Evolutionary conservation across 1,140 invertebrate species (phyloP).

Genomic region (Ceratosolen fusciceps): DNA sequence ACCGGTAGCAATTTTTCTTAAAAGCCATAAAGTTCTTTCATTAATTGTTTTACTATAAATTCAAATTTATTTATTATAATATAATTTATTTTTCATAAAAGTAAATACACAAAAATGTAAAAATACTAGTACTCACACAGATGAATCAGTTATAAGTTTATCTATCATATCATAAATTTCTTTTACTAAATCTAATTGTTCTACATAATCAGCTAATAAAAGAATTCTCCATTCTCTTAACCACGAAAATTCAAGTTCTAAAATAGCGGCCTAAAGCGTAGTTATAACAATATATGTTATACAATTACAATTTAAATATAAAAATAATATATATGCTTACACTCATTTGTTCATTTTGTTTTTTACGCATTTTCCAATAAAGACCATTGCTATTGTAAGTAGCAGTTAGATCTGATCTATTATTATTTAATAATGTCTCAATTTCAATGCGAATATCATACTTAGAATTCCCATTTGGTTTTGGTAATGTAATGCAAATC

Average conservation of each 20-base stretch:
- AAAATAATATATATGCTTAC: conserved; percentile 64
- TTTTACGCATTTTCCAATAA: conserved; percentile 74
- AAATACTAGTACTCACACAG: conserved; percentile 62
- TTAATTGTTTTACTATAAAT: conserved; percentile 62
- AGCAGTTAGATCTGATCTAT: conserved; percentile 59
- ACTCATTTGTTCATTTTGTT: conserved; percentile 74
- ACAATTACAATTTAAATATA: conserved; percentile 39
- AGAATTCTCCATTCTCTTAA: conserved; percentile 76
- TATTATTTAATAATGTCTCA: conserved; percentile 58
- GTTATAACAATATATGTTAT: conserved; percentile 12
- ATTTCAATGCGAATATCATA: conserved; percentile 66
- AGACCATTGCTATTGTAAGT: conserved; percentile 65
- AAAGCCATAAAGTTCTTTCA: conserved; percentile 67
- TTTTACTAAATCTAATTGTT: conserved; percentile 58
- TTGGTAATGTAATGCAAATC: conserved; percentile 69
- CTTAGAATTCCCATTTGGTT: conserved; percentile 60
- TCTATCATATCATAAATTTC: conserved; percentile 67
- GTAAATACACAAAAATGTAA: conserved; percentile 20
- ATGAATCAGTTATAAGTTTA: conserved; percentile 66
- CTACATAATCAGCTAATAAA: conserved; percentile 73
- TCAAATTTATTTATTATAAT: conserved; percentile 13
- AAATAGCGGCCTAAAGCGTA: conserved; percentile 71
- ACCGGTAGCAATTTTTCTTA: conserved; percentile 68
- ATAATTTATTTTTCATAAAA: background rate
- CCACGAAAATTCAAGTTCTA: conserved; percentile 76